Conservation (phyloP, 2,888 invertebrate species). For the Scaptodrosophila latifasciaeformis region DNA sequence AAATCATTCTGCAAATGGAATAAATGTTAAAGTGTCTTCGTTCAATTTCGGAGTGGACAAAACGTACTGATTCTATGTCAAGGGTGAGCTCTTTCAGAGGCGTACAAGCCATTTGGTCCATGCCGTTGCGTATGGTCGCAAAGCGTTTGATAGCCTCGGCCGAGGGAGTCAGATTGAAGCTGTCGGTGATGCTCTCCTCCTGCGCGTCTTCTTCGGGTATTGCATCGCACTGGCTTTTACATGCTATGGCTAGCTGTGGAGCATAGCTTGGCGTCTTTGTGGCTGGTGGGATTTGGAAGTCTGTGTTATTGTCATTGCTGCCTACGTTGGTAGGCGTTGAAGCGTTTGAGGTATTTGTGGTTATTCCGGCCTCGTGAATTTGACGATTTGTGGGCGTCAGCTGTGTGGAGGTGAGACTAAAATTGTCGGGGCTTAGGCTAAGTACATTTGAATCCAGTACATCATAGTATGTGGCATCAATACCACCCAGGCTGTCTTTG, state of each 20-base stretch:
- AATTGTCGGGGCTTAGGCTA: slow-evolving; percentile 42
- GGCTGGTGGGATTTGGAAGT: slow-evolving; percentile 30
- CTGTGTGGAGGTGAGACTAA: slow-evolving; percentile 55
- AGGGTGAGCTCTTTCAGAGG: slow-evolving; percentile 78
- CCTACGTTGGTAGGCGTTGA: slow-evolving; percentile 64
- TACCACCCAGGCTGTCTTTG: slow-evolving; percentile 61
- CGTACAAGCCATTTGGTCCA: slow-evolving; percentile 57
- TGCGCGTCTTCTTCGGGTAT: slow-evolving; percentile 67
- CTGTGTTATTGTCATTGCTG: slow-evolving; percentile 48
- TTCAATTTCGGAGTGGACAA: background rate
- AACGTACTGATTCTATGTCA: slow-evolving; percentile 82
- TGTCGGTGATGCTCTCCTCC: slow-evolving; percentile 44
- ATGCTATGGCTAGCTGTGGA: slow-evolving; percentile 38
- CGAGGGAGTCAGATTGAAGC: slow-evolving; percentile 68
- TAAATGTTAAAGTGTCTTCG: background rate
- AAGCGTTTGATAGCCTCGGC: slow-evolving; percentile 61
- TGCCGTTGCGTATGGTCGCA: slow-evolving; percentile 71
- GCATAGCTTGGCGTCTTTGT: background rate
- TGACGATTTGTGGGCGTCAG: slow-evolving; percentile 60
- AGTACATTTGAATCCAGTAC: slow-evolving; percentile 42
- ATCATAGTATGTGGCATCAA: slow-evolving; percentile 55
- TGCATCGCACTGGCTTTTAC: slow-evolving; percentile 66
- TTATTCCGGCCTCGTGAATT: slow-evolving; percentile 36
- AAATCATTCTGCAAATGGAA: background rate
- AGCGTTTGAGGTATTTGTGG: slow-evolving; percentile 55